Percentiles rank a stretch among this genome's conserved stretches.
These are phyloP conservation scores for Drosophila santomea DNA, from an alignment of 1,140 invertebrate genomes.

Conservation along the genomic window DNA sequence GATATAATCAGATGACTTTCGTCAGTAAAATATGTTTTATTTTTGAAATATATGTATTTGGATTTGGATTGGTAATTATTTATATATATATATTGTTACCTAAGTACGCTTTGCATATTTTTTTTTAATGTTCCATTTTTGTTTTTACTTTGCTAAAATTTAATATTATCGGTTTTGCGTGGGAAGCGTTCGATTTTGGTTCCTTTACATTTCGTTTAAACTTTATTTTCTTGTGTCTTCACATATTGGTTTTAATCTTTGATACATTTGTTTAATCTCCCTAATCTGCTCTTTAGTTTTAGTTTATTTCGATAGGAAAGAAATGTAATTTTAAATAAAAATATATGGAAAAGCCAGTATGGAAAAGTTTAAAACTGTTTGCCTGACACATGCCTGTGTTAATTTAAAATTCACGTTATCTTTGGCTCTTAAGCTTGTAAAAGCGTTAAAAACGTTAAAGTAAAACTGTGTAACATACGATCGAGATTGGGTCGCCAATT, in stretches of 20 bases:
- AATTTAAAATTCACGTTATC: conserved; percentile 66
- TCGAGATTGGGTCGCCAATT: conserved; percentile 63
- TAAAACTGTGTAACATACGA: conserved; percentile 63
- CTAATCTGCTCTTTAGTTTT: conserved; percentile 20
- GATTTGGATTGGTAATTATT: conserved; percentile 37
- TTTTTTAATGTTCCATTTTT: conserved; percentile 21
- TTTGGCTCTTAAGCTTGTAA: conserved; percentile 66
- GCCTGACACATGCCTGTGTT: conserved; percentile 18
- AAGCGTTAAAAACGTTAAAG: conserved; percentile 80
- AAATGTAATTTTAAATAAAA: conserved; percentile 44
- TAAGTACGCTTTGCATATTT: conserved; percentile 44
- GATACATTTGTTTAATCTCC: conserved; percentile 30
- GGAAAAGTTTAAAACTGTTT: conserved; percentile 70
- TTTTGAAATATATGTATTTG: conserved; percentile 28
- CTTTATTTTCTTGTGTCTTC: conserved; percentile 46
- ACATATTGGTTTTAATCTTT: conserved; percentile 37
- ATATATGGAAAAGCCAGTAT: conserved; percentile 57
- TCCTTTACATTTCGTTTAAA: conserved; percentile 81
- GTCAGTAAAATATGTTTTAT: conserved; percentile 61
- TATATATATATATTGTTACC: conserved; percentile 20
- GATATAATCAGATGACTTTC: conserved; percentile 51
- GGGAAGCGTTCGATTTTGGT: conserved; percentile 85
- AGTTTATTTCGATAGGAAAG: conserved; percentile 39
- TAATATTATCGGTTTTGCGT: conserved; percentile 84
- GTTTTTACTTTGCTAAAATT: conserved; percentile 74